These are phyloP conservation scores for Dinothrombium tinctorium DNA, from an alignment of 1,140 invertebrate genomes.

Conservation along the genomic window DNA sequence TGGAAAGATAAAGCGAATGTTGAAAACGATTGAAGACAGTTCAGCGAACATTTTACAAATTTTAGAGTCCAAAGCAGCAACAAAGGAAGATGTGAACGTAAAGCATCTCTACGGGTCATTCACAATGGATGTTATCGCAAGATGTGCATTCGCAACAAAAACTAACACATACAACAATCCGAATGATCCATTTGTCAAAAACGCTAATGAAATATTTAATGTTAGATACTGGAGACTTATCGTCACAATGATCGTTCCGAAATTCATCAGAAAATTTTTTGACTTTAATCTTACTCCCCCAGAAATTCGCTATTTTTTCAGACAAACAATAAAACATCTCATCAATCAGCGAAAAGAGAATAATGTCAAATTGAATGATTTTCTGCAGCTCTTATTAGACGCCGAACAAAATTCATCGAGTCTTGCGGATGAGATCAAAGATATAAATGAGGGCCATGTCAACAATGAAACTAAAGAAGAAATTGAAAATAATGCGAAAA, in stretches of 20 bases:
- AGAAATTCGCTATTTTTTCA: constrained; percentile 10
- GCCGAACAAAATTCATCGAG: too few species aligned
- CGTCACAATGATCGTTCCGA: constrained; percentile 7
- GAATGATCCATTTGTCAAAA: constrained; percentile 17
- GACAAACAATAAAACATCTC: constrained; percentile 5
- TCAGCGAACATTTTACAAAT: too few species aligned
- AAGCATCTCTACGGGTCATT: too few species aligned
- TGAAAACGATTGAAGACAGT: constrained; percentile 12
- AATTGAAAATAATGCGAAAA: not conserved
- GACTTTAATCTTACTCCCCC: constrained; percentile 7
- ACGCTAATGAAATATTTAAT: constrained; percentile 13
- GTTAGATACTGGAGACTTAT: constrained; percentile 1
- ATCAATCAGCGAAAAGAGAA: constrained; percentile 10
- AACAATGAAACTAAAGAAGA: too few species aligned
- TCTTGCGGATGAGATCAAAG: too few species aligned
- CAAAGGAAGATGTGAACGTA: too few species aligned
- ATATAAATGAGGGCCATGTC: too few species aligned
- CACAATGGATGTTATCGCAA: constrained; percentile 32
- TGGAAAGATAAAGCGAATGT: constrained; percentile 31
- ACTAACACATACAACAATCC: constrained; percentile 26
- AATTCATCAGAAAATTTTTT: constrained; percentile 7
- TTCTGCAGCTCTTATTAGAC: constrained; percentile 15
- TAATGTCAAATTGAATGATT: constrained; percentile 9
- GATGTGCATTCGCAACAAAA: constrained; percentile 31
- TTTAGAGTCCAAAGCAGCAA: too few species aligned